A percentile compares a stretch with the other conserved stretches of the same genome.
These are phyloP conservation scores for Cheilinus undulatus DNA, from an alignment of 2,113 vertebrate species.

Conservation along the genomic window DNA sequence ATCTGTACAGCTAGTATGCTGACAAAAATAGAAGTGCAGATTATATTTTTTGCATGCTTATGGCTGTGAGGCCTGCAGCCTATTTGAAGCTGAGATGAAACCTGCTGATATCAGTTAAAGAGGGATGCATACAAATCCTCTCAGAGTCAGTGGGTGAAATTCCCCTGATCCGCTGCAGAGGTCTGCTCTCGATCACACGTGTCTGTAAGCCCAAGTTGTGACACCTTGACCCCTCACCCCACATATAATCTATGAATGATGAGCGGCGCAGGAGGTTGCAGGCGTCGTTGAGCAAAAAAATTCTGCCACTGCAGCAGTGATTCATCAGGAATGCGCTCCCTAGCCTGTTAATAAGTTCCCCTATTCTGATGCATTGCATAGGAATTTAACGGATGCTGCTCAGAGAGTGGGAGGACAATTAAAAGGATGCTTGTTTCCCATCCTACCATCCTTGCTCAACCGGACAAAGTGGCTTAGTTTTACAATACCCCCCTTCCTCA, in stretches of 20 bases:
- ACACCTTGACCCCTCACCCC: slow-evolving; percentile 47
- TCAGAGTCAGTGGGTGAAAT: slow-evolving; percentile 25
- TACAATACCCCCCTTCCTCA: slow-evolving; percentile 1
- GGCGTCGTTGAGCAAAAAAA: slow-evolving; percentile 37
- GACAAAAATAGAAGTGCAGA: slow-evolving; percentile 50
- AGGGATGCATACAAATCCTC: slow-evolving; percentile 26
- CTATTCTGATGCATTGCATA: slow-evolving; percentile 48
- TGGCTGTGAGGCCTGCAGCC: slow-evolving; percentile 40
- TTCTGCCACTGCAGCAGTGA: slow-evolving; percentile 14
- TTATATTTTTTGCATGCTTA: slow-evolving; percentile 50
- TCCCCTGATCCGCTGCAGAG: slow-evolving; percentile 9
- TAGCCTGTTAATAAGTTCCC: slow-evolving; percentile 28
- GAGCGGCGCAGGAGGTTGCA: slow-evolving; percentile 39
- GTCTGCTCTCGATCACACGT: slow-evolving; percentile 45
- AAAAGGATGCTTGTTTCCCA: slow-evolving; percentile 67
- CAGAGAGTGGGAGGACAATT: slow-evolving; percentile 45
- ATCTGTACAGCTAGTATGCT: slow-evolving; percentile 39
- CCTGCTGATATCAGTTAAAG: slow-evolving; percentile 32
- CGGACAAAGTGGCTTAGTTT: slow-evolving; percentile 8
- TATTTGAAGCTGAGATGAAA: slow-evolving; percentile 58
- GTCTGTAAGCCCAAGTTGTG: slow-evolving; percentile 34
- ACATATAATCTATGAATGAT: slow-evolving; percentile 37
- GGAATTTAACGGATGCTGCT: slow-evolving; percentile 60
- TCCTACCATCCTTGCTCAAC: slow-evolving; percentile 16
- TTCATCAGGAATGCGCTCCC: slow-evolving; percentile 58